A percentile compares a stretch with the other conserved stretches of the same genome.
phyloP scores from a whole-genome alignment of 2,888 invertebrate genomes.

The Agrotis segetum region DNA sequence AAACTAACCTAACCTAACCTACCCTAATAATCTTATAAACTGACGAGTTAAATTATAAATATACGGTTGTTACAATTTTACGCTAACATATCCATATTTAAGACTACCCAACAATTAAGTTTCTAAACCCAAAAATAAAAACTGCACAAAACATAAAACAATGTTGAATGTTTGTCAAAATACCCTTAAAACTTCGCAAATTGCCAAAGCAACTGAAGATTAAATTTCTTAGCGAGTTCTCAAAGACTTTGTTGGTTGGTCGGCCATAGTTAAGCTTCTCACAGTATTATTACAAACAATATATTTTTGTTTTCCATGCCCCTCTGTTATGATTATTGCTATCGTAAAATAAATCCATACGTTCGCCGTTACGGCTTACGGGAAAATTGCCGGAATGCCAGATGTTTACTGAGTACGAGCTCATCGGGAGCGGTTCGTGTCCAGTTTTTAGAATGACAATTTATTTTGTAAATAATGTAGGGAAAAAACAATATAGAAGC shows the following conservation, averaged over 20 bases:
- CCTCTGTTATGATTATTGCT: constrained; percentile 64
- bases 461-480: background rate
- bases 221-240: constrained; percentile 59
- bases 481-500: no score
- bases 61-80: no score
- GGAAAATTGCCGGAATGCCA: constrained; percentile 64
- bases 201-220: constrained; percentile 48
- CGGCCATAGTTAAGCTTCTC: constrained; percentile 42
- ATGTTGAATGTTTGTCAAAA: constrained; percentile 37
- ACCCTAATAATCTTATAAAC: no score
- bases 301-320: constrained; percentile 51
- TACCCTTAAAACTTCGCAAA: constrained; percentile 41
- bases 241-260: constrained; percentile 51
- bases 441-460: constrained; percentile 12
- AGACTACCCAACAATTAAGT: no score
- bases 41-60: no score
- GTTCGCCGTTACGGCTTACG: constrained; percentile 44
- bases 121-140: background rate
- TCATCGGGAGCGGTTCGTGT: constrained; percentile 20
- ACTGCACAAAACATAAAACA: constrained; percentile 24
- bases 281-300: constrained; percentile 56
- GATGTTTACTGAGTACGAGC: constrained; percentile 51
- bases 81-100: no score
- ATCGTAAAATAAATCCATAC: constrained; percentile 65
- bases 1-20: no score